Evolutionary conservation across 2,888 invertebrate genomes (phyloP).

Genomic region (Neocrepidodera transversa): DNA sequence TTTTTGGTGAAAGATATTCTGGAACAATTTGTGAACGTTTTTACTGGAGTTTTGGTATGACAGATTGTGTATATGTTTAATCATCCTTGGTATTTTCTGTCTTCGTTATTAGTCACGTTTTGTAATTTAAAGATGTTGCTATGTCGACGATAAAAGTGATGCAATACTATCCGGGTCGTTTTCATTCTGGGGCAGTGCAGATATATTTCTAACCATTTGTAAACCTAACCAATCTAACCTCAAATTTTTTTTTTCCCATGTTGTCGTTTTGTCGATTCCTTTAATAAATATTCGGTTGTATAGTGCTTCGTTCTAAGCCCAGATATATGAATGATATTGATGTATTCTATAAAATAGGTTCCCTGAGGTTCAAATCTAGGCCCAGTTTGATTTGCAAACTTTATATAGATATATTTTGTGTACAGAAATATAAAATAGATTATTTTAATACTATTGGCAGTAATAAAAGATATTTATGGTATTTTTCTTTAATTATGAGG

Average conservation of each 20-base stretch:
- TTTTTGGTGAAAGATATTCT: too few relatives aligned
- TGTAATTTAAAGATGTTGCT: too few relatives aligned
- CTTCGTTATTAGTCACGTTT: too few relatives aligned
- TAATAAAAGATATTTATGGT: slow-evolving; percentile 22
- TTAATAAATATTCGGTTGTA: slow-evolving; percentile 7
- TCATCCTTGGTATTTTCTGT: too few relatives aligned
- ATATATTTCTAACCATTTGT: slow-evolving; percentile 47
- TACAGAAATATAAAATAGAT: slow-evolving; percentile 30
- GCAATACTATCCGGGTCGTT: slow-evolving; percentile 7
- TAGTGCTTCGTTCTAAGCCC: slow-evolving; percentile 36
- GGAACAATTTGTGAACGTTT: too few relatives aligned
- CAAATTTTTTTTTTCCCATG: slow-evolving; percentile 31
- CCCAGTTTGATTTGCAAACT: slow-evolving; percentile 35
- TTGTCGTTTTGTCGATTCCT: slow-evolving; percentile 5
- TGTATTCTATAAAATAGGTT: slow-evolving; percentile 36
- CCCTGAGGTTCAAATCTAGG: slow-evolving; percentile 43
- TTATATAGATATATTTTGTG: slow-evolving; percentile 27
- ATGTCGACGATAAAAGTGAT: not conserved
- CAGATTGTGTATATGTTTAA: too few relatives aligned
- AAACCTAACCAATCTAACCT: slow-evolving; percentile 41
- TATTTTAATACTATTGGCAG: slow-evolving; percentile 35
- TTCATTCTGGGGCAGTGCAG: slow-evolving; percentile 51
- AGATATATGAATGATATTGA: slow-evolving; percentile 37
- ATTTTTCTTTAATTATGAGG: slow-evolving; percentile 20
- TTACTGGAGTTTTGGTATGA: too few relatives aligned